A percentile compares a stretch with the other conserved stretches of the same genome.
Conservation (phyloP, 1,140 invertebrate genomes). For the Stegodyphus dumicola region DNA sequence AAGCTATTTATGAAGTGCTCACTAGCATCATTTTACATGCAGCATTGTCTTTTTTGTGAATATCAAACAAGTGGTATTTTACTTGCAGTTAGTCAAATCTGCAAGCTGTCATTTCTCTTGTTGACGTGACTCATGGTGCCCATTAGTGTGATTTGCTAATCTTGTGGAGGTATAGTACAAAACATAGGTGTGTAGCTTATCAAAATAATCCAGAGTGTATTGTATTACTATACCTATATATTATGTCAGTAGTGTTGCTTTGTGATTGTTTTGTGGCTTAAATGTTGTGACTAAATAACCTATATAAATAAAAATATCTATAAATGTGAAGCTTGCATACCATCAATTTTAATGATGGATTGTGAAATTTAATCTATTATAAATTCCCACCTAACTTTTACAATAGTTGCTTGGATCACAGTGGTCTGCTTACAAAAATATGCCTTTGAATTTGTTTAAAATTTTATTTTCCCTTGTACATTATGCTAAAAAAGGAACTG, state of each 20-base stretch:
- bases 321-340: constrained; percentile 42
- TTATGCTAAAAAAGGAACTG: too few relatives aligned
- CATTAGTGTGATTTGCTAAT: constrained; percentile 60
- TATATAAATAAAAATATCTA: constrained; percentile 57
- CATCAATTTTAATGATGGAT: constrained; percentile 23
- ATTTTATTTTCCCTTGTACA: too few relatives aligned
- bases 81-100: constrained; percentile 45
- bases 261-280: constrained; percentile 53
- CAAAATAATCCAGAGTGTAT: constrained; percentile 52
- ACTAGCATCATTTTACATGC: not conserved
- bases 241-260: constrained; percentile 50
- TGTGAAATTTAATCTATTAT: constrained; percentile 22
- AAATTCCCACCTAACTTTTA: constrained; percentile 10
- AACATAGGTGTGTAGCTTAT: constrained; percentile 51
- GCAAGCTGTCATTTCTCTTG: constrained; percentile 35
- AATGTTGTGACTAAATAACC: constrained; percentile 53
- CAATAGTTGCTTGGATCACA: constrained; percentile 43
- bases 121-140: constrained; percentile 42
- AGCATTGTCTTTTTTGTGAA: constrained; percentile 12
- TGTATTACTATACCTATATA: constrained; percentile 59
- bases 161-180: constrained; percentile 61
- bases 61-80: constrained; percentile 26
- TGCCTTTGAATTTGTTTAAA: too few relatives aligned
- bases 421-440: constrained; percentile 16
- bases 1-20: too few relatives aligned